These are phyloP conservation scores for Chiridota heheva DNA, from an alignment of 35 echinoderm and acorn worm genomes.

Conservation along the genomic window DNA sequence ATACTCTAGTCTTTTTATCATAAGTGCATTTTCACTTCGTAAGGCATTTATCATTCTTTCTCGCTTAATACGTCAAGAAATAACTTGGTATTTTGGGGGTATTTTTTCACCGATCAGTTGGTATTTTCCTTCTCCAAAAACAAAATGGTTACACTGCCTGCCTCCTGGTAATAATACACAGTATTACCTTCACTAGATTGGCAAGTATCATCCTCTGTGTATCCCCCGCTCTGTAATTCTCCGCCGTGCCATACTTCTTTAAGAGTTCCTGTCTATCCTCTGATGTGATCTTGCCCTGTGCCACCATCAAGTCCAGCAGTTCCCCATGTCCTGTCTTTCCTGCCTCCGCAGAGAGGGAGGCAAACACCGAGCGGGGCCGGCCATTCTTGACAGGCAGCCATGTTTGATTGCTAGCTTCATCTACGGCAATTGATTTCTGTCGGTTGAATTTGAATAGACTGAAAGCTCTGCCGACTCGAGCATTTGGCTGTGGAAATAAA, in stretches of 20 bases:
- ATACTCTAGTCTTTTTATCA: too few relatives aligned
- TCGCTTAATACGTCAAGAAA: too few relatives aligned
- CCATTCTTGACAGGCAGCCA: slow-evolving; percentile 13
- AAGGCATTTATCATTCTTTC: too few relatives aligned
- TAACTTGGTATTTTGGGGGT: too few relatives aligned
- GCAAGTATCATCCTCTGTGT: slow-evolving; percentile 90
- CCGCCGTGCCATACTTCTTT: slow-evolving; percentile 78
- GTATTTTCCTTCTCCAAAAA: too few relatives aligned
- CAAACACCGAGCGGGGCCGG: slow-evolving; percentile 72
- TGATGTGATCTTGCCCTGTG: slow-evolving; percentile 84
- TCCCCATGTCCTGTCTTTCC: slow-evolving; percentile 67
- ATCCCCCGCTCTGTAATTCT: slow-evolving; percentile 88
- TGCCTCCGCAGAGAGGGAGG: slow-evolving; percentile 55
- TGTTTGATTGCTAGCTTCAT: neutral
- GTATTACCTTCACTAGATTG: slow-evolving; percentile 94
- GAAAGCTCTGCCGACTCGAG: slow-evolving; percentile 5
- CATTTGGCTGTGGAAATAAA: slow-evolving; percentile 27
- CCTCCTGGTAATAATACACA: too few relatives aligned
- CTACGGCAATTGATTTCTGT: slow-evolving; percentile 53
- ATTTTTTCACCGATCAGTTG: too few relatives aligned
- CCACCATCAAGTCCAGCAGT: slow-evolving; percentile 84
- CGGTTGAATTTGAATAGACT: slow-evolving; percentile 76
- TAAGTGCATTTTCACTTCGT: too few relatives aligned
- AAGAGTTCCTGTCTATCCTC: slow-evolving; percentile 77
- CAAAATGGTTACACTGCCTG: too few relatives aligned